A percentile compares a stretch with the other conserved stretches of the same genome.
Evolutionary conservation across 2,113 vertebrate species (phyloP).

Genomic region (Sorex araneus): DNA sequence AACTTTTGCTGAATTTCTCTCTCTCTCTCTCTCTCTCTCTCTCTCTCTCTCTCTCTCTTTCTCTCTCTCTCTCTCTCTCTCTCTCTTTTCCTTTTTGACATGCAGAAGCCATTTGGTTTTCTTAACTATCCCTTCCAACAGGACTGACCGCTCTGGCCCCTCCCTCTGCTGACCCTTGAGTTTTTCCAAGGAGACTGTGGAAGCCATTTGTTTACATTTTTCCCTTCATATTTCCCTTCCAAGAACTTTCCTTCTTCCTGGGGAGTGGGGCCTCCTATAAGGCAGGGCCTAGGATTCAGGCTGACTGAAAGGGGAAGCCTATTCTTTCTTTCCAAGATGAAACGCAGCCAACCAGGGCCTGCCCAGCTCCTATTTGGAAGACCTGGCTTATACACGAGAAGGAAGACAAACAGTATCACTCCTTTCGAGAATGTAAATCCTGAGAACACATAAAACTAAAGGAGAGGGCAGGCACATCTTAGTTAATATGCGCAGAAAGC

Average conservation of each 20-base stretch:
- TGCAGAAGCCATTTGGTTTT: conserved; percentile 30
- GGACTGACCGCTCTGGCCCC: background rate
- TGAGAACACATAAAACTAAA: background rate
- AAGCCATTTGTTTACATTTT: background rate
- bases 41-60: background rate
- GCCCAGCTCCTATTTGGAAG: background rate
- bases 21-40: background rate
- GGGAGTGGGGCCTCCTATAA: background rate
- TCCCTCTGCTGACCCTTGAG: background rate
- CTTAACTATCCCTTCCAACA: background rate
- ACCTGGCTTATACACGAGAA: background rate
- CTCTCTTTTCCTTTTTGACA: too few relatives aligned
- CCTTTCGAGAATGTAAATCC: background rate
- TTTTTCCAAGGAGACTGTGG: background rate
- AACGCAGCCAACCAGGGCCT: background rate
- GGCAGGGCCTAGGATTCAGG: background rate
- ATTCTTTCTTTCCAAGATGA: background rate
- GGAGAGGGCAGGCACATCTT: background rate
- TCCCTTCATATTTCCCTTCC: background rate
- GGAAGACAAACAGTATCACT: background rate
- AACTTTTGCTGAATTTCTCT: background rate
- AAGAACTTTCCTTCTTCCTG: background rate
- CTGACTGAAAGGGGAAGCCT: background rate
- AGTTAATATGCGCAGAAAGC: background rate
- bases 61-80: background rate